Base-by-base conservation (phyloP, 2,113 vertebrate species). In the Megaleporinus macrocephalus region DNA sequence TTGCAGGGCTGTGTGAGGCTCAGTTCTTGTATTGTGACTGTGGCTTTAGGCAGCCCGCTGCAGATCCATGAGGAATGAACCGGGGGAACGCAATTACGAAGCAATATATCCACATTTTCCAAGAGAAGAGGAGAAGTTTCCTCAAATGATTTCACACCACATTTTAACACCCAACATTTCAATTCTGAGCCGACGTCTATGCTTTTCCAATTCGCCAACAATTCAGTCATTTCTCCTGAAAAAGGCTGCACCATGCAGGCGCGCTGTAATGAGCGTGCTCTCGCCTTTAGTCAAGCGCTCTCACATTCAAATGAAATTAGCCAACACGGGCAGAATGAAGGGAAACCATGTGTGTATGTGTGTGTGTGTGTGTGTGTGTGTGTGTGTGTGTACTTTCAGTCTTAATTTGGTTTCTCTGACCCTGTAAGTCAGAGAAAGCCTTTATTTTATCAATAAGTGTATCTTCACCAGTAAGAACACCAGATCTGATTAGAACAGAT, bases 121-220 rank as follows among this genome's bases (percentile, higher is more conserved):
- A 75, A 81, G 72, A 81, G 72, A 81, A 68, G 72, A 81, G 80
- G 73, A 75, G 75, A 75, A 63, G 73, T 81, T 81, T 75, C 55
- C 16, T 26, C 36, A 75, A 75, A 33, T 62, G 49, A 27, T 73
- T 73, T 73, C 61, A 5, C 29, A 55, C 66, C 53, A 1, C 49
- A 51, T 14, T 18, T 51, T 5, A 55, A 22, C 53, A 6, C 20
- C 53, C 78, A n/a, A 44, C 27, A 44, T 79, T 79, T 66, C 79
- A 27, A 55, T 66, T 18, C 71, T 49, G 53, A 81, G 65, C 80
- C n/a, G 5, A 26, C 11, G 12, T 12, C 24, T 24, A 24, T 13
- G 2, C n/a, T 26, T 61, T 13, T 26, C 20, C 57, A 61, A 26
- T 61, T n/a, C 14, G 2, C 22, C 20, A 22, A n/a, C 55, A 5